Conservation (phyloP, 53 echinoderm and acorn worm species). For the Astropecten irregularis region DNA sequence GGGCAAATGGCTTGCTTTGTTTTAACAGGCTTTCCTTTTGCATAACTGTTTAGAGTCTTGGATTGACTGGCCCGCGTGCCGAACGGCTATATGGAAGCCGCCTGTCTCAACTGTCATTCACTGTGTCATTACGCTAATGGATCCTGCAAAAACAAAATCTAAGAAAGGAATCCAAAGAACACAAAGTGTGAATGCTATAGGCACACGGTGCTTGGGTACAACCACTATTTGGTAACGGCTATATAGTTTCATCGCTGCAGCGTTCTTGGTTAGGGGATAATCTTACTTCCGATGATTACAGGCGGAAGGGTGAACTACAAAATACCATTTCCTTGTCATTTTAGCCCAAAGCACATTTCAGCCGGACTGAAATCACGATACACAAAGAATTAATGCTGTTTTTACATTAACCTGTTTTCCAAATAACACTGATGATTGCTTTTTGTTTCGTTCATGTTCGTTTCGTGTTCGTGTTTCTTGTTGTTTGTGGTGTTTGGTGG, state of each 20-base stretch:
- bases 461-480: no score
- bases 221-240: constrained; percentile 15
- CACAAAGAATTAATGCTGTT: not conserved
- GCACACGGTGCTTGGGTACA: constrained; percentile 4
- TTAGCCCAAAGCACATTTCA: constrained; percentile 17
- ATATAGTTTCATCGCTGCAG: constrained; percentile 36
- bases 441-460: no score
- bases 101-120: constrained; percentile 58
- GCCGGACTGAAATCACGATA: constrained; percentile 22
- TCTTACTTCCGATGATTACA: constrained; percentile 51
- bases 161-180: constrained; percentile 36
- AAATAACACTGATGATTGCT: no score
- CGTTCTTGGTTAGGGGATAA: constrained; percentile 15
- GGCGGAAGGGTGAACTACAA: constrained; percentile 5
- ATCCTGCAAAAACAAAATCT: constrained; percentile 56
- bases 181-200: constrained; percentile 51
- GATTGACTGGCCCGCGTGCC: constrained; percentile 46
- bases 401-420: no score
- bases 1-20: constrained; percentile 29
- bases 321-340: not conserved
- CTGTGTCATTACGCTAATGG: constrained; percentile 65
- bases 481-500: no score
- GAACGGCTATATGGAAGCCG: constrained; percentile 33
- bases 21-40: constrained; percentile 52
- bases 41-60: constrained; percentile 51